Evolutionary conservation across 2,113 vertebrate genomes (phyloP), one percentile per base, ranked within the genome.

Genomic region (Phocoena sinus): DNA sequence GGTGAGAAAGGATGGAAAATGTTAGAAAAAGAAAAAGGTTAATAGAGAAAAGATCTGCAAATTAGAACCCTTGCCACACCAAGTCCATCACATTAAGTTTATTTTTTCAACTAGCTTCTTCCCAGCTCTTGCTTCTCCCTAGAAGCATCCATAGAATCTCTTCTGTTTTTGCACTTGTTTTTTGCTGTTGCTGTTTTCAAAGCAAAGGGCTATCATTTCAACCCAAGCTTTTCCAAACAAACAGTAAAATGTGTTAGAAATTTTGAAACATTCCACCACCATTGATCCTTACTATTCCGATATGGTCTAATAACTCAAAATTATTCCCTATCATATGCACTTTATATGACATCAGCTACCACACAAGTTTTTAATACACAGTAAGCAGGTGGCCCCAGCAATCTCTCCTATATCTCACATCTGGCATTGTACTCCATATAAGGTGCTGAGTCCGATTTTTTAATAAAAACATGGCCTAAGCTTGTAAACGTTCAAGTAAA

Each of bases 401-500:
- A 74, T 25, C 70, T 80, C 91, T 98, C 97, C 92, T 2, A 3
- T 62, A 91, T 76, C 96, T 76, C 97, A 96, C 98, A 98, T 98
- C 98, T 99, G 98, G 97, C 85, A 96, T 91, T 96, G 84, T 41
- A 70, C 81, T 98, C 92, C 97, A 67, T n/a, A 21, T 53, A 96
- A 94, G 95, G 97, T 91, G 96, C 96, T 44, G 94, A 84, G 87
- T 8, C 94, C 94, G 98, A 89, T 96, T 98, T 98, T 81, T 83
- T 97, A 98, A 98, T 98, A 98, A 98, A 98, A 98, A 97, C 97
- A 98, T 95, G 98, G 94, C 94, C 90, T 74, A 28, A 96, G 96
- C 95, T 97, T 97, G 91, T 98, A 97, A 98, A 98, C 97, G 96
- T 97, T 97, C 97, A 98, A 98, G 94, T 97, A 97, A 98, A 98